These are phyloP conservation scores for Rhabdomys dilectus DNA, from an alignment of 2,113 vertebrate genomes.

Conservation along the genomic window DNA sequence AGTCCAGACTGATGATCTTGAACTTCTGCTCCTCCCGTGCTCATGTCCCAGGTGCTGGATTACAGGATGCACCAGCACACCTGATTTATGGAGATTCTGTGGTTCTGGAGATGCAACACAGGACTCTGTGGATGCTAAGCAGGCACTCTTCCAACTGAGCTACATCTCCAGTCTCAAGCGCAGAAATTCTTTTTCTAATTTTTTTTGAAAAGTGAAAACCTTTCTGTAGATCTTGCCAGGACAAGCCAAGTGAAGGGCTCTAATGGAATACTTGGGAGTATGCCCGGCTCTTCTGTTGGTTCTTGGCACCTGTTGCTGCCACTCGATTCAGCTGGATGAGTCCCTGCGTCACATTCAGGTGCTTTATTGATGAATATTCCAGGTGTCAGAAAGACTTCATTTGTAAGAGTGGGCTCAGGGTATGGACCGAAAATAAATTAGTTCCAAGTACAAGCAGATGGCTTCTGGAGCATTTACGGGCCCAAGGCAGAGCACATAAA, in stretches of 20 bases:
- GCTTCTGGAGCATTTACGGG: not conserved
- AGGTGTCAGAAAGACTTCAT: constrained; percentile 39
- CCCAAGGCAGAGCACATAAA: not conserved
- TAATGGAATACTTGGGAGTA: constrained; percentile 27
- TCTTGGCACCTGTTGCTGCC: constrained; percentile 6
- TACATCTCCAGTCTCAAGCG: not conserved
- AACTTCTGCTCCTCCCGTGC: not conserved
- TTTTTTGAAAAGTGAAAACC: constrained; percentile 6
- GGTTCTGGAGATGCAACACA: not conserved
- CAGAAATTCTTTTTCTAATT: constrained; percentile 1
- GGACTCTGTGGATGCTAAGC: not conserved
- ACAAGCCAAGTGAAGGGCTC: not conserved
- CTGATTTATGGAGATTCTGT: not conserved
- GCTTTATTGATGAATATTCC: constrained; percentile 40
- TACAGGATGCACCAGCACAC: not conserved
- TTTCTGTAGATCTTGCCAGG: not conserved
- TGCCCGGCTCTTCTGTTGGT: not conserved
- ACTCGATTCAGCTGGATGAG: not conserved
- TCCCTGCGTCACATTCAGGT: constrained; percentile 5
- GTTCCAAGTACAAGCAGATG: not conserved
- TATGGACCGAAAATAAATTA: not conserved
- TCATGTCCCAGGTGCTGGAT: not conserved
- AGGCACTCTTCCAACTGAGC: not conserved
- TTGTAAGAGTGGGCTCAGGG: constrained; percentile 41
- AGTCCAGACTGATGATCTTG: not conserved